These are phyloP conservation scores for Pipistrellus kuhlii DNA, from an alignment of 2,797 vertebrate genomes.

Conservation along the genomic window DNA sequence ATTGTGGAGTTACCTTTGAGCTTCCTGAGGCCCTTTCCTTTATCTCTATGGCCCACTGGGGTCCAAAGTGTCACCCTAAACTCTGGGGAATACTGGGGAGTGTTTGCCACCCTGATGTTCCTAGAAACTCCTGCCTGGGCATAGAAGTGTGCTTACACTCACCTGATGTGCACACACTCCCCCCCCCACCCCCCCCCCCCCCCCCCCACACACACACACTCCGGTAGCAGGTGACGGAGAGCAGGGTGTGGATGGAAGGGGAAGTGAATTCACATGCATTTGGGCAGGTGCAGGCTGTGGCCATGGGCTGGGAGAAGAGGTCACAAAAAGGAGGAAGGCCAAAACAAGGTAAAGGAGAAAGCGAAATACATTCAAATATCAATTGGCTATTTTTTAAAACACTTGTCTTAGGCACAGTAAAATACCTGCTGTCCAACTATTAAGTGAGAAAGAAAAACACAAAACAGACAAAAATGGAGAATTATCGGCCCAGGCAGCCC, in stretches of 20 bases:
- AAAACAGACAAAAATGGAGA: not conserved
- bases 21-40: not conserved
- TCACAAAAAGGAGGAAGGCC: not conserved
- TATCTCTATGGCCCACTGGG: not conserved
- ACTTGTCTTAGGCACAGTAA: not conserved
- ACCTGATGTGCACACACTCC: not conserved
- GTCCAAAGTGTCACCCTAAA: not conserved
- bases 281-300: not conserved
- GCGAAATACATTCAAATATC: not conserved
- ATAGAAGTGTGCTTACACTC: not conserved
- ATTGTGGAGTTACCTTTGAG: not conserved
- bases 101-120: not conserved
- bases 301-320: not conserved
- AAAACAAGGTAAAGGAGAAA: not conserved
- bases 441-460: not conserved
- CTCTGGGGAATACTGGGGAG: not conserved
- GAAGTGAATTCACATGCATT: not conserved
- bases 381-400: slow-evolving; percentile 21
- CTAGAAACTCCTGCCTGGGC: not conserved
- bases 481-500: not conserved
- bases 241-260: not conserved
- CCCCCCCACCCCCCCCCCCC: too few species aligned
- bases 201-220: not conserved
- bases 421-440: not conserved
- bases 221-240: not conserved